phyloP scores from a whole-genome alignment of 2,113 vertebrate genomes.

The Mus musculus region DNA sequence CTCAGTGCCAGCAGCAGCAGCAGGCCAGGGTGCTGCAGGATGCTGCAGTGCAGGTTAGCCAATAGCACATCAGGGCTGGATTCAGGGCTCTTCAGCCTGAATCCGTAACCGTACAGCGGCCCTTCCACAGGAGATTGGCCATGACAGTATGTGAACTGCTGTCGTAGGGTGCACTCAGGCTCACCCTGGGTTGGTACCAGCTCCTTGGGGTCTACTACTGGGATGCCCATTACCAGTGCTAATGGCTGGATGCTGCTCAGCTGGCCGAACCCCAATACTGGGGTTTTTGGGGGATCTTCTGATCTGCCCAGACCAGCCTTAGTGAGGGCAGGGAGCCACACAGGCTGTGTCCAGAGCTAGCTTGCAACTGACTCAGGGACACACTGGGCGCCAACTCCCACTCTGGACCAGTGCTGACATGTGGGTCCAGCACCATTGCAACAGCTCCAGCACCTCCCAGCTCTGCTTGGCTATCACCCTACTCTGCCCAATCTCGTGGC shows the following conservation, averaged over 20 bases:
- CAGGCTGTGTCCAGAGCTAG: not conserved
- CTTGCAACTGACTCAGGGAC: not conserved
- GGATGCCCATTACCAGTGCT: slow-evolving; percentile 76
- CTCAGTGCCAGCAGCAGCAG: slow-evolving; percentile 85
- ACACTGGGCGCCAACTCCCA: not conserved
- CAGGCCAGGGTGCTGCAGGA: slow-evolving; percentile 85
- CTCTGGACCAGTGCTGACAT: not conserved
- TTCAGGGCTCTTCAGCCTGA: slow-evolving; percentile 55
- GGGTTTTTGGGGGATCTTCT: slow-evolving; percentile 9
- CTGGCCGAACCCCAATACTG: slow-evolving; percentile 74
- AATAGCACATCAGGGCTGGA: slow-evolving; percentile 81
- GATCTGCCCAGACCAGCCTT: not conserved
- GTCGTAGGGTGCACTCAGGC: slow-evolving; percentile 76
- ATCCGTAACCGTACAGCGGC: slow-evolving; percentile 80
- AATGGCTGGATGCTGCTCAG: slow-evolving; percentile 77
- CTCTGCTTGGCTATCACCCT: slow-evolving; percentile 54
- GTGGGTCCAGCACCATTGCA: slow-evolving; percentile 24
- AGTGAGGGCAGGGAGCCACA: not conserved
- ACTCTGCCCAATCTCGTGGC: slow-evolving; percentile 84
- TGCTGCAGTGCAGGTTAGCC: slow-evolving; percentile 86
- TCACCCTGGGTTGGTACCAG: slow-evolving; percentile 81
- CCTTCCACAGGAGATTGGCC: slow-evolving; percentile 86
- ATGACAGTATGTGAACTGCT: slow-evolving; percentile 83
- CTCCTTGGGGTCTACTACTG: slow-evolving; percentile 80
- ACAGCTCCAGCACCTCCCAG: slow-evolving; percentile 62